Evolutionary conservation across 2,113 vertebrate species (phyloP).

Genomic region (Gallinago paraguaiae): DNA sequence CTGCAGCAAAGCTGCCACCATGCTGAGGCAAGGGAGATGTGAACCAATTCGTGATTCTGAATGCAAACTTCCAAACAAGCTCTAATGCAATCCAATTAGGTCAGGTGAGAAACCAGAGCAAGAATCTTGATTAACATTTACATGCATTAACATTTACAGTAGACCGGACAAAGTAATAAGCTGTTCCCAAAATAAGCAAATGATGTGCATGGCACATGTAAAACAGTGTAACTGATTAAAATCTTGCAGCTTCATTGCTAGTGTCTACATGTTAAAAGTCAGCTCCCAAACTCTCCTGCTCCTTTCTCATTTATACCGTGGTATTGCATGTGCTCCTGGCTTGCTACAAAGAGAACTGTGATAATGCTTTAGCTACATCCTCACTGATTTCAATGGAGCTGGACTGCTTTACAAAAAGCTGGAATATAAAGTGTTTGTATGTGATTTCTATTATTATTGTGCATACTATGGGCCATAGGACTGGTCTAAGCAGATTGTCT

Average conservation of each 20-base stretch:
- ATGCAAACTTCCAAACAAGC: neutral
- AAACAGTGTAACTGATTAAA: neutral
- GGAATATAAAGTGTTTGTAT: neutral
- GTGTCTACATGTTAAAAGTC: neutral
- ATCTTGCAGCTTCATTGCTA: neutral
- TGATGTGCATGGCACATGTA: neutral
- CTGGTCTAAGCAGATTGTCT: neutral
- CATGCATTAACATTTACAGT: constrained; percentile 51
- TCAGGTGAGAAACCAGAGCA: neutral
- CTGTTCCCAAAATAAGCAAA: constrained; percentile 34
- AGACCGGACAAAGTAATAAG: constrained; percentile 42
- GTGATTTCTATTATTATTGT: neutral
- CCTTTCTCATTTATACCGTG: neutral
- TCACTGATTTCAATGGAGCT: fast-evolving
- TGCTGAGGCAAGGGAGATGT: fast-evolving
- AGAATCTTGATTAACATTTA: constrained; percentile 35
- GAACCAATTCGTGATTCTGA: neutral
- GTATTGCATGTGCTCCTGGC: neutral
- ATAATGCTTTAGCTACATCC: neutral
- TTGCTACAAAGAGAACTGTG: neutral
- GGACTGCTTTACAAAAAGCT: fast-evolving
- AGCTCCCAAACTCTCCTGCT: neutral
- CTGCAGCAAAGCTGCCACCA: neutral
- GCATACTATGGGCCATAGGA: too few species aligned
- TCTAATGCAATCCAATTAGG: constrained; percentile 36